phyloP scores from a whole-genome alignment of 92 coral and sea anemone species.

The Muricea muricata region DNA sequence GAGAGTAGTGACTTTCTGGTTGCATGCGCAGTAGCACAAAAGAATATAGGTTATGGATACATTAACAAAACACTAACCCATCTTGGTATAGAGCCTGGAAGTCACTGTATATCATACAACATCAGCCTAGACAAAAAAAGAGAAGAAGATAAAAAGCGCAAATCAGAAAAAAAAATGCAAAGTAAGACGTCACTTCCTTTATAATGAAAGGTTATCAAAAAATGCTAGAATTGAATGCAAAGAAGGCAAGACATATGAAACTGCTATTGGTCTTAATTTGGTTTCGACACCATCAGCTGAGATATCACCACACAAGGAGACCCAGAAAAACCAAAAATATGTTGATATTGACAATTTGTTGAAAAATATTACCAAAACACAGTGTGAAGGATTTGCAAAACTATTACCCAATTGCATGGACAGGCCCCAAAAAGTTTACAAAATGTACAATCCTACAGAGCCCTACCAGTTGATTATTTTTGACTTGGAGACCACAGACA shows the following conservation, averaged over 20 bases:
- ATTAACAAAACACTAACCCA: neutral
- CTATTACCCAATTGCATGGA: neutral
- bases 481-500: neutral
- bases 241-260: conserved; percentile 21
- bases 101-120: neutral
- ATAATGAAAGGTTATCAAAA: conserved; percentile 2
- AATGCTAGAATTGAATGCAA: neutral
- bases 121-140: neutral
- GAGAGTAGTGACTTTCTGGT: too few relatives aligned
- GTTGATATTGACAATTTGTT: neutral
- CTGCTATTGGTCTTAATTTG: conserved; percentile 24
- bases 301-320: neutral
- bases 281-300: too few relatives aligned
- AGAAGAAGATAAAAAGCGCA: neutral
- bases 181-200: neutral
- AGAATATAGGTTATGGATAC: neutral
- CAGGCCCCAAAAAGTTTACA: neutral
- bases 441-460: neutral
- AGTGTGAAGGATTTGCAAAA: neutral
- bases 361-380: neutral
- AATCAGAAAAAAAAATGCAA: neutral
- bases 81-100: neutral
- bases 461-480: neutral
- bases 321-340: neutral
- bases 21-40: neutral